Conservation (phyloP, 37 sponge, comb jelly and placozoan species). For the Crambe crambe region DNA sequence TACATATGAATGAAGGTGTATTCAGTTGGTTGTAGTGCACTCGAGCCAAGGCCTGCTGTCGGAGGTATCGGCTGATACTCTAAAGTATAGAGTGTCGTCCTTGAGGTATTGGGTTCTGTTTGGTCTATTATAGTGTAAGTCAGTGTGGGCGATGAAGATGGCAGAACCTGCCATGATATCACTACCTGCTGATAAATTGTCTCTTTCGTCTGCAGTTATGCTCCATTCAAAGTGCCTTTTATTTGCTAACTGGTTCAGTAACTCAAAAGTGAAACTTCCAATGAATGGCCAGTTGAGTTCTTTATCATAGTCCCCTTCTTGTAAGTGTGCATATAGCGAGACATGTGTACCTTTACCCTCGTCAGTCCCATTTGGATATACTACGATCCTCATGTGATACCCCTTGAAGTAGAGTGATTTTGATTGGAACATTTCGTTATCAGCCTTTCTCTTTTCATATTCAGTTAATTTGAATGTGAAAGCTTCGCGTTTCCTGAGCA, state of each 20-base stretch:
- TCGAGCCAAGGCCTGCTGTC: conserved; percentile 10
- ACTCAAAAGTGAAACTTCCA: background rate
- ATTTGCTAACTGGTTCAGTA: background rate
- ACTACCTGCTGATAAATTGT: background rate
- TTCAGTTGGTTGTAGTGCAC: no score
- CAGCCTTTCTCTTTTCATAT: no score
- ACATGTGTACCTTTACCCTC: no score
- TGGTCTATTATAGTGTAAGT: background rate
- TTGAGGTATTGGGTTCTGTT: conserved; percentile 4
- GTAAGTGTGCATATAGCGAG: background rate
- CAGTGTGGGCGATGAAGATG: background rate
- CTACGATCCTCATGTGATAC: no score
- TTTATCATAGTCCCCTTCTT: background rate
- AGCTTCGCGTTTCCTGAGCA: no score
- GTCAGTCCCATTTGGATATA: no score
- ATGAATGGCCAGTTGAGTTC: background rate
- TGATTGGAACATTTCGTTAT: no score
- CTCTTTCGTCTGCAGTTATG: no score
- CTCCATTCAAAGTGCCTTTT: no score
- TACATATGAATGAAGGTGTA: no score
- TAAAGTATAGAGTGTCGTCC: conserved; percentile 15
- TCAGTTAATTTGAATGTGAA: no score
- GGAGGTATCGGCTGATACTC: background rate
- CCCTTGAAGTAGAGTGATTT: no score
- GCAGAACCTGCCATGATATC: background rate